A percentile compares a stretch with the other conserved stretches of the same genome.
phyloP scores from a whole-genome alignment of 2,888 invertebrate species.

The Eupithecia exiguata region DNA sequence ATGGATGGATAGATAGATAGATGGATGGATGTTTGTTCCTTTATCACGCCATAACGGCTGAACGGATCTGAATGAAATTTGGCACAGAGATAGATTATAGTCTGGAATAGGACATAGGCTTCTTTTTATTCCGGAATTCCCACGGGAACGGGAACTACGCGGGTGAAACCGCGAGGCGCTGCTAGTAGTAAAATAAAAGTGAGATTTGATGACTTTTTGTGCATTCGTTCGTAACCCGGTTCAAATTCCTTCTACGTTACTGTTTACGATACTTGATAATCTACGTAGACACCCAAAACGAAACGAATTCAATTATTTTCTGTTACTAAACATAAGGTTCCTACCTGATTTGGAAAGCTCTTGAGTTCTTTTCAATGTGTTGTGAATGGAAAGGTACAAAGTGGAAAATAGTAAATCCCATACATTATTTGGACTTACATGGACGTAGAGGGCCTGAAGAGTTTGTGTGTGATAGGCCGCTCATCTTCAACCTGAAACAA shows the following conservation, averaged over 20 bases:
- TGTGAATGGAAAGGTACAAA: constrained; percentile 10
- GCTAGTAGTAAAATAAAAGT: too few species aligned
- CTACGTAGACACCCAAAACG: not conserved
- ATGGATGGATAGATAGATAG: too few species aligned
- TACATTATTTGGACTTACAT: constrained; percentile 57
- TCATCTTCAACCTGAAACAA: constrained; percentile 74
- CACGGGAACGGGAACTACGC: too few species aligned
- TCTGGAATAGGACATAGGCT: too few species aligned
- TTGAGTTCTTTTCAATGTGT: constrained; percentile 17
- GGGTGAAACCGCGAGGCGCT: too few species aligned
- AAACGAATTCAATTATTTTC: not conserved
- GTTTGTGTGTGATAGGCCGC: constrained; percentile 74
- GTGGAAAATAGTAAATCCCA: not conserved
- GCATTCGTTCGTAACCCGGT: not conserved
- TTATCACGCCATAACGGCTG: too few species aligned
- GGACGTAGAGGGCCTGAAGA: constrained; percentile 77
- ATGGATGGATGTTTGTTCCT: too few species aligned
- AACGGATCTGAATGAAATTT: too few species aligned
- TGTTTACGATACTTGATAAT: not conserved
- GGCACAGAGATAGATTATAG: too few species aligned
- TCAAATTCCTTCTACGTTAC: not conserved
- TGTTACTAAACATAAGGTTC: not conserved
- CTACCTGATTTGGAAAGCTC: constrained; percentile 36
- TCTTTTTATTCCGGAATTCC: too few species aligned
- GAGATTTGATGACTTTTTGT: not conserved